phyloP scores from a whole-genome alignment of 1,140 invertebrate genomes.

The Matsumurasca onukii region DNA sequence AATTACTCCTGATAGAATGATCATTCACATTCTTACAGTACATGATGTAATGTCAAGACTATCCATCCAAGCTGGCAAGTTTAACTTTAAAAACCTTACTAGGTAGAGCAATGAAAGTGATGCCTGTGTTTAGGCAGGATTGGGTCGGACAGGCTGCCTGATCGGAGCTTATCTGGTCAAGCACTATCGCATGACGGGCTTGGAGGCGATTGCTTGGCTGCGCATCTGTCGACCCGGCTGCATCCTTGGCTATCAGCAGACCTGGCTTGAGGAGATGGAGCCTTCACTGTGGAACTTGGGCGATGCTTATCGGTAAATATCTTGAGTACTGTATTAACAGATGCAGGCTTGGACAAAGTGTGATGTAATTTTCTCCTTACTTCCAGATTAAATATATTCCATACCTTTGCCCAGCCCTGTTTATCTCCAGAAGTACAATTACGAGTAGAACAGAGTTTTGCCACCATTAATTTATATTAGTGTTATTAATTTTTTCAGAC shows the following conservation, averaged over 20 bases:
- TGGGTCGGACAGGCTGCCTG: conserved; percentile 94
- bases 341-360: not conserved
- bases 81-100: too few species aligned
- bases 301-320: conserved; percentile 49
- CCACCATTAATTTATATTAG: too few species aligned
- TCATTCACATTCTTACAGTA: too few species aligned
- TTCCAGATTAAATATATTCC: not conserved
- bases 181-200: conserved; percentile 88
- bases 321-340: not conserved
- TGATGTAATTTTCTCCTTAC: not conserved
- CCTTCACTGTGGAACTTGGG: conserved; percentile 51
- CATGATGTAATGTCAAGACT: too few species aligned
- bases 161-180: conserved; percentile 99
- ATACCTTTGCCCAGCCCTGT: not conserved
- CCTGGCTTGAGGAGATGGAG: conserved; percentile 80
- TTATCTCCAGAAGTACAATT: too few species aligned
- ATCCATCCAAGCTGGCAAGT: too few species aligned
- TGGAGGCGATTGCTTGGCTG: conserved; percentile 95
- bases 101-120: too few species aligned
- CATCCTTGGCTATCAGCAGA: conserved; percentile 95
- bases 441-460: too few species aligned
- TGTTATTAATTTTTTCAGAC: too few species aligned
- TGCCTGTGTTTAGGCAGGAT: conserved; percentile 90
- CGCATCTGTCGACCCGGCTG: conserved; percentile 95
- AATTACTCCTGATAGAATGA: too few species aligned